phyloP scores from a whole-genome alignment of 2,797 vertebrate species.

The Helarctos malayanus region DNA sequence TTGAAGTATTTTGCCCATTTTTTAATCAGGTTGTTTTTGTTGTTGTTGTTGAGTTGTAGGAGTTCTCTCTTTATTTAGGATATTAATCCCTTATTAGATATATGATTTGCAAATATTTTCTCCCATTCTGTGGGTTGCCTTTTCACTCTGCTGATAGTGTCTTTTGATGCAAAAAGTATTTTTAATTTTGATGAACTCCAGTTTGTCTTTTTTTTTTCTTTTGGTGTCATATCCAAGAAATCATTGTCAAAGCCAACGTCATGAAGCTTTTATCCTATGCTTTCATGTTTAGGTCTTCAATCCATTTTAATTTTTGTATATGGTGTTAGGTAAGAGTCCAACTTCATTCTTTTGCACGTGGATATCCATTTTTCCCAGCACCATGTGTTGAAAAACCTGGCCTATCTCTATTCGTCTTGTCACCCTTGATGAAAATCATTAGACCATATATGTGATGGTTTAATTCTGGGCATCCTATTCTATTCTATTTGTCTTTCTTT shows the following conservation, averaged over 20 bases:
- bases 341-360: neutral
- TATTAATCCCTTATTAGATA: neutral
- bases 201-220: neutral
- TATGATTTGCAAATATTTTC: neutral
- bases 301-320: neutral
- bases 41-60: neutral
- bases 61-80: neutral
- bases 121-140: neutral
- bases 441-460: fast-evolving
- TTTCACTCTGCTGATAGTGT: neutral
- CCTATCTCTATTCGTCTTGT: neutral
- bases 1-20: neutral
- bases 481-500: neutral
- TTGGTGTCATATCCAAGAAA: neutral
- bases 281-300: neutral
- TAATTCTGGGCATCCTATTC: neutral
- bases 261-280: neutral
- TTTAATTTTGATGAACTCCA: neutral
- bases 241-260: neutral
- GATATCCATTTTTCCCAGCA: neutral
- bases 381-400: neutral
- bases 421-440: neutral
- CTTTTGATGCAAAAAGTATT: neutral
- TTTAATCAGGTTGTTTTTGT: neutral
- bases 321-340: neutral